Evolutionary conservation across 2,888 invertebrate genomes (phyloP), one percentile per base, ranked within the genome.

Genomic region (Watsonalla cultraria): DNA sequence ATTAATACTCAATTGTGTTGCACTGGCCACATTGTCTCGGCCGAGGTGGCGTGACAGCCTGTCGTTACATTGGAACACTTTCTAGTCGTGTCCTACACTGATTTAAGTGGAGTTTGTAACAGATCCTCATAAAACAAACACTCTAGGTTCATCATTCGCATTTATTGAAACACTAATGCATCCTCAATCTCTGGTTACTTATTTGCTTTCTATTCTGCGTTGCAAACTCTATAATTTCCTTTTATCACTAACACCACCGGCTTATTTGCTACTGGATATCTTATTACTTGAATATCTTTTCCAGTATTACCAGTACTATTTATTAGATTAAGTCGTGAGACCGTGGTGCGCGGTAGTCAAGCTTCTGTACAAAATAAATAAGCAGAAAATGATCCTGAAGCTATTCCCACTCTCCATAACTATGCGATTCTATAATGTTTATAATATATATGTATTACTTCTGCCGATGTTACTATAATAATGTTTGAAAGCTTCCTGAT

Each of bases 241-340:
- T 77, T 83, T 82, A 84, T 80, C 79, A 65, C 70, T 61, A 72
- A 72, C 70, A 74, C 74, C 70, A 66, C 60, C 68, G 68, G 73
- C 77, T 80, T 78, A 76, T 76, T 74, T 71, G 80, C 83, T 80
- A 82, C 84, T 77, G 80, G 77, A 75, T 85, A 85, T 83, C 83
- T 83, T 85, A 84, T 84, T 86, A 82, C 82, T 42, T 79, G 79
- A 78, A 84, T 84, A 85, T 84, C 74, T 81, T 70, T 70, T 70
- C 72, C 67, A 72, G 81, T 80, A 81, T 83, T 84, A 82, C 80
- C 73, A 72, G 75, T 69, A 69, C 82, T 86, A 89, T 89, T 89
- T 89, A 87, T 89, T 87, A 79, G 87, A 90, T 90, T 88, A 87
- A 89, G 85, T 85, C 90, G 90, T 89, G 90, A 84, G 87, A 84